Percentiles rank a stretch among this genome's conserved stretches.
Conservation (phyloP, 2,888 invertebrate species). For the Eristalis tenax region DNA sequence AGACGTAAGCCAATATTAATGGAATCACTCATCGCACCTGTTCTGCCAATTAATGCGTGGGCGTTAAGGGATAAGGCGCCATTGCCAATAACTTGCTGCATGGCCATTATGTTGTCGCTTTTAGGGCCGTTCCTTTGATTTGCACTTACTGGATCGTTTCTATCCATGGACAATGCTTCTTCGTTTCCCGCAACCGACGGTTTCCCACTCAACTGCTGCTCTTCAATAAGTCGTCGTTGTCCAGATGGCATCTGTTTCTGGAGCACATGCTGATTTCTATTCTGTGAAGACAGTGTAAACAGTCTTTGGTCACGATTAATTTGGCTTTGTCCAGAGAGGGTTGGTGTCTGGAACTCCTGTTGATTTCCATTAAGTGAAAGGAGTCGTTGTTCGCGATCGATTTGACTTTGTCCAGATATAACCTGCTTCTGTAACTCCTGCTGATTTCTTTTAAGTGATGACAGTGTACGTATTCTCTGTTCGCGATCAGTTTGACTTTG, state of each 20-base stretch:
- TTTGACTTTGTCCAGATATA: not conserved
- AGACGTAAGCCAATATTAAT: not conserved
- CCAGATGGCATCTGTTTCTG: constrained; percentile 5
- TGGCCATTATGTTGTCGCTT: not conserved
- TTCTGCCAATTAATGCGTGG: not conserved
- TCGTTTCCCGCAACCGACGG: not conserved
- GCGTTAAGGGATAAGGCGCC: not conserved
- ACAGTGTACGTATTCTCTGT: not conserved
- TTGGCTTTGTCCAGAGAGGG: not conserved
- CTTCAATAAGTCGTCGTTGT: not conserved
- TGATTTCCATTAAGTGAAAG: not conserved
- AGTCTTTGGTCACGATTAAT: not conserved
- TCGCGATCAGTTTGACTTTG: not conserved
- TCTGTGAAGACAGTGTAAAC: not conserved
- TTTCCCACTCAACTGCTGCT: not conserved
- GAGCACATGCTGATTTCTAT: not conserved
- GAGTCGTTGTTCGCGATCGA: not conserved
- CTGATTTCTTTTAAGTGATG: not conserved
- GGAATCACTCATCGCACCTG: not conserved
- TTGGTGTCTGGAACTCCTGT: not conserved
- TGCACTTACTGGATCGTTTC: constrained; percentile 7
- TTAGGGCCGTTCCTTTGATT: not conserved
- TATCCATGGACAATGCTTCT: not conserved
- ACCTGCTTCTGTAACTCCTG: not conserved
- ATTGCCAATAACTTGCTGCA: constrained; percentile 5